Evolutionary conservation across 2,113 vertebrate genomes (phyloP).

Genomic region (Halichoeres trimaculatus): DNA sequence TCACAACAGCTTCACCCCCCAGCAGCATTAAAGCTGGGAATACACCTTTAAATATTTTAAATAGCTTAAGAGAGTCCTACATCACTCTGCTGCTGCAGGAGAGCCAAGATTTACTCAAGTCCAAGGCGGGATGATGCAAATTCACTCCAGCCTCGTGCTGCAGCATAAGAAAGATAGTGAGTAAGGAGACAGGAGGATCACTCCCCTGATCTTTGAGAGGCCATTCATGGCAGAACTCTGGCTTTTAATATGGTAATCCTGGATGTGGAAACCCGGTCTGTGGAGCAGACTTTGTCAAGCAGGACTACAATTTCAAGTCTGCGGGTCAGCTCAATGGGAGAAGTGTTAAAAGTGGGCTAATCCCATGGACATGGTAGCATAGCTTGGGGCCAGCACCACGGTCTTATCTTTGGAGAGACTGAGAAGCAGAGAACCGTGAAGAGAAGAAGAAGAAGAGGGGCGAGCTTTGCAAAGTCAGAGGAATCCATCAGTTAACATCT

Average conservation of each 20-base stretch:
- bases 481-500: conserved; percentile 18
- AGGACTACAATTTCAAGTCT: conserved; percentile 44
- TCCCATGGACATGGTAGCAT: conserved; percentile 36
- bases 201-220: conserved; percentile 7
- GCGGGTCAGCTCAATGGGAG: conserved; percentile 47
- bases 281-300: conserved; percentile 42
- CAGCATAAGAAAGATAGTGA: conserved; percentile 14
- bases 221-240: conserved; percentile 26
- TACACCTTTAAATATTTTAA: conserved; percentile 6
- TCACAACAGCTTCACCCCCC: background rate
- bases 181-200: conserved; percentile 21
- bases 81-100: conserved; percentile 18
- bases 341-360: conserved; percentile 56
- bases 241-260: conserved; percentile 43
- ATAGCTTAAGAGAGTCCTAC: background rate
- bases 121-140: conserved; percentile 16
- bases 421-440: conserved; percentile 1
- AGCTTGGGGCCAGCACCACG: conserved; percentile 7
- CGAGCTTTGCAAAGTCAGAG: conserved; percentile 1
- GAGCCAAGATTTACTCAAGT: conserved; percentile 12
- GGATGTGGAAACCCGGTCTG: conserved; percentile 18
- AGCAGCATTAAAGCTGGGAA: background rate
- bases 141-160: conserved; percentile 5
- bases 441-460: conserved; percentile 6
- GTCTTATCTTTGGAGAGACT: conserved; percentile 32